Evolutionary conservation across 2,113 vertebrate genomes (phyloP), one percentile per base, ranked within the genome.

Genomic region (Morphnarchus princeps): DNA sequence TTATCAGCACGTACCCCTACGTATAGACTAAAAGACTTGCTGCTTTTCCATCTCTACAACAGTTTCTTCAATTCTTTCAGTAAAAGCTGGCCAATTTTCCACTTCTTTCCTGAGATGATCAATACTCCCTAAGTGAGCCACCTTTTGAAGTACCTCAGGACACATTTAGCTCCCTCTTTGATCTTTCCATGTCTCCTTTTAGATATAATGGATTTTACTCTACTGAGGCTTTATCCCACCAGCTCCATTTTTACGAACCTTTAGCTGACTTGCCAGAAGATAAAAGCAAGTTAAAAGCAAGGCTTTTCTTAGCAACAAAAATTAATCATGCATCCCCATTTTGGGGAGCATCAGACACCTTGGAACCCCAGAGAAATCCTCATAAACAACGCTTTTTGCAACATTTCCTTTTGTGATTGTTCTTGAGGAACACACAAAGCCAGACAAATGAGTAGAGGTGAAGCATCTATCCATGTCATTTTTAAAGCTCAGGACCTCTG

Each of bases 171-270:
- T 90, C 34, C 28, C 31, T 91, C 84, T 87, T 90, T 93, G 90
- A 95, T 96, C 92, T 96, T 94, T 91, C 89, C 26, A 74, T 83
- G 43, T 93, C 82, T 96, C 77, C 74, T 93, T 96, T 98, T 91
- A 97, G 85, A 89, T 77, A 59, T 73, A 97, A 96, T 42, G 40
- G 92, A 94, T 95, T 96, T 89, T 94, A 67, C 62, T 94, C 29
- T 50, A 52, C 38, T 89, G 31, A 89, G 69, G 54, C 42, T 77
- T 96, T 78, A 32, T 96, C 74, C 40, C 63, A 93, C 66, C 83
- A 90, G 52, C 57, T 93, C 22, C 65, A 74, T 42, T 82, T 69
- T 96, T 66, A 34, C 90, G 93, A 93, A 58, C n/a, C 22, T 81
- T 71, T 72, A 80, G 40, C 62, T 93, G 72, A 78, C 84, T 95